A percentile compares a stretch with the other conserved stretches of the same genome.
Conservation (phyloP, 2,113 vertebrate genomes). For the Choloepus hoffmanni region DNA sequence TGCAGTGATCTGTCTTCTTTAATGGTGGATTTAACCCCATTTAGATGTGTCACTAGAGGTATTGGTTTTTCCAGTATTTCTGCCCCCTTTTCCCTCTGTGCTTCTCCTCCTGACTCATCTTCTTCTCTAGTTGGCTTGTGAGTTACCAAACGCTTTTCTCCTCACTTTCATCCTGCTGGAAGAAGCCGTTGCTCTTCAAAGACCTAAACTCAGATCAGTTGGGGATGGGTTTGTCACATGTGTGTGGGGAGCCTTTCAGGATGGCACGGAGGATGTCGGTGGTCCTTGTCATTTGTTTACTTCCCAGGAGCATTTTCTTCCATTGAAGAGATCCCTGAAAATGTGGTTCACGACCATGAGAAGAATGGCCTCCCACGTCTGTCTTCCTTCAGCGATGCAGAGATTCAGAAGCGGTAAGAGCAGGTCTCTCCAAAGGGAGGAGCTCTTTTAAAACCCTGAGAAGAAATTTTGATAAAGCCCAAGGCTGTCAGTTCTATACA, state of each 20-base stretch:
- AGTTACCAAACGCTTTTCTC: neutral
- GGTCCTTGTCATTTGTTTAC: neutral
- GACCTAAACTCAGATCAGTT: neutral
- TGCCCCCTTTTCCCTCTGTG: neutral
- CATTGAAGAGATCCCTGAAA: conserved; percentile 96
- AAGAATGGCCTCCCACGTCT: conserved; percentile 97
- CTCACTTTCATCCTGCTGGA: neutral
- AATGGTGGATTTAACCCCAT: neutral
- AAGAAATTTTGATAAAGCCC: neutral
- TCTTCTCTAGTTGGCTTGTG: neutral
- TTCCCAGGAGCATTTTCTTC: conserved; percentile 92
- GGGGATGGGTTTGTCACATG: neutral
- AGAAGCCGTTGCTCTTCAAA: neutral
- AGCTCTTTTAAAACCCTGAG: rapidly evolving
- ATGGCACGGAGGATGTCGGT: no score
- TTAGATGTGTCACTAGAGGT: neutral
- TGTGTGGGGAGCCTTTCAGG: neutral
- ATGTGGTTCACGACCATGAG: conserved; percentile 96
- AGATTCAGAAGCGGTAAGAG: conserved; percentile 92
- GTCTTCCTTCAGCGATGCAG: conserved; percentile 91
- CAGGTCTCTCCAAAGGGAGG: neutral
- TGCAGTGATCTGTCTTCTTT: neutral
- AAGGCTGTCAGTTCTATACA: neutral
- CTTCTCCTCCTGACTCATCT: rapidly evolving
- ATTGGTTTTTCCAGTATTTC: neutral